Base-by-base conservation (phyloP, 2,888 invertebrate genomes). In the Macrostomum cliftonense region DNA sequence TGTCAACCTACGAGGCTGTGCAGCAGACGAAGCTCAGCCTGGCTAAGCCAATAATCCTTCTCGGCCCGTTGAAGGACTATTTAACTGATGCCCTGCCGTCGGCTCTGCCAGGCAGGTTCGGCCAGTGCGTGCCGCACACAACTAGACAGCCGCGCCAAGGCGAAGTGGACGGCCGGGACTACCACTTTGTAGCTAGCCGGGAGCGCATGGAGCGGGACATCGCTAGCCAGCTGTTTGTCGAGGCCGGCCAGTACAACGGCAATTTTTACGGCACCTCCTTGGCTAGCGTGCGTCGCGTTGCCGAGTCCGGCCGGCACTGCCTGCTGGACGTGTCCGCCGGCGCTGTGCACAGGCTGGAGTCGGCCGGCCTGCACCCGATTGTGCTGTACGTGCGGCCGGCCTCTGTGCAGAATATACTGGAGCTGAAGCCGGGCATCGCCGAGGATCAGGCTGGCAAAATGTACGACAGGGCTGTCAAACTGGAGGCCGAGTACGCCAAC, bases 251-350 rank as follows among this genome's bases (percentile, higher is more conserved):
- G 74, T 99, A 95, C 75, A 97, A 97, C 76, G 93, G 93, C 67
- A 99, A 99, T 75, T 77, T 99, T 60, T 99, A 99, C 73, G 97
- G 97, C 47, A 99, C 97, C 43, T 91, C 91, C 49, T 89, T 97
- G 53, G 86, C 91, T 42, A 89, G 91, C 51, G 95, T 97, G 28
- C 77, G 83, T 61, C 89, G 93, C 73, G 93, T 97, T 47, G 89
- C 93, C 54, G 86, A 88, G 67, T 28, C 28, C 9, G 87, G 88
- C 57, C 93, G 91, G 74, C 97, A 99, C 74, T 99, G 97, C 77
- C 95, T 99, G 74, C 77, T 99, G 70, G 97, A 99, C 74, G 97
- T 99, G 45, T 95, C 93, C 74, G 97, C 93, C 54, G 95, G 97
- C 76, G 97, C 97, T 62, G 97, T 99, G 66, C 91, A 93, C 74